A percentile compares a stretch with the other conserved stretches of the same genome.
These are phyloP conservation scores for Megalurothrips usitatus DNA, from an alignment of 2,888 invertebrate genomes.

Conservation along the genomic window DNA sequence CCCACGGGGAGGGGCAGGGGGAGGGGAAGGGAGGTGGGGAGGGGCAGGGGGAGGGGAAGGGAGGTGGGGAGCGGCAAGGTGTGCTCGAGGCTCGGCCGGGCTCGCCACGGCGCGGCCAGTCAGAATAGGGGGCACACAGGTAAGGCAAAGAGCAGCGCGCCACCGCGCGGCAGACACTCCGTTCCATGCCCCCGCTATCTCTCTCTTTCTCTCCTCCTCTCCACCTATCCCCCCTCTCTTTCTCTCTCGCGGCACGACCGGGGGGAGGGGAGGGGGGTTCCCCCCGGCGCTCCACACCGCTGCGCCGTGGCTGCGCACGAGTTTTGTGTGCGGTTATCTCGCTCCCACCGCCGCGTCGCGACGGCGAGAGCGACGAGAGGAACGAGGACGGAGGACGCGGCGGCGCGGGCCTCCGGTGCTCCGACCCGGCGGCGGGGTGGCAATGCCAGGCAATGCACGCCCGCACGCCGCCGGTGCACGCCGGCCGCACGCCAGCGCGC, in stretches of 20 bases:
- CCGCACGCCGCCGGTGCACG: neutral
- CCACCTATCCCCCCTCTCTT: neutral
- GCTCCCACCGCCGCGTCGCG: neutral
- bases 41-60: neutral
- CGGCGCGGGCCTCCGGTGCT: neutral
- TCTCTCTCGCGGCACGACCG: neutral
- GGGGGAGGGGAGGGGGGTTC: neutral
- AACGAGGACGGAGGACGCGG: neutral
- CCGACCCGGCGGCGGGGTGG: neutral
- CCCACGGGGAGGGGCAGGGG: neutral
- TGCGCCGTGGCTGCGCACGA: neutral
- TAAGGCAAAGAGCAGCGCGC: conserved; percentile 19
- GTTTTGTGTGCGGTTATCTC: neutral
- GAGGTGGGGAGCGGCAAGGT: conserved; percentile 12
- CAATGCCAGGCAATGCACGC: neutral
- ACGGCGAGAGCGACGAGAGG: neutral
- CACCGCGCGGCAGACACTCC: conserved; percentile 5
- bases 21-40: neutral
- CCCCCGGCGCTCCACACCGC: conserved; percentile 5
- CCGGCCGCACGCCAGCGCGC: neutral
- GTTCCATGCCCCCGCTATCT: neutral
- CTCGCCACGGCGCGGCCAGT: conserved; percentile 5
- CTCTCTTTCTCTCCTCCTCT: neutral
- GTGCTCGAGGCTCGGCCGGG: neutral
- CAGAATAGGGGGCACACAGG: conserved; percentile 24